Base-by-base conservation (phyloP, 2,113 vertebrate species). In the Coturnix japonica region DNA sequence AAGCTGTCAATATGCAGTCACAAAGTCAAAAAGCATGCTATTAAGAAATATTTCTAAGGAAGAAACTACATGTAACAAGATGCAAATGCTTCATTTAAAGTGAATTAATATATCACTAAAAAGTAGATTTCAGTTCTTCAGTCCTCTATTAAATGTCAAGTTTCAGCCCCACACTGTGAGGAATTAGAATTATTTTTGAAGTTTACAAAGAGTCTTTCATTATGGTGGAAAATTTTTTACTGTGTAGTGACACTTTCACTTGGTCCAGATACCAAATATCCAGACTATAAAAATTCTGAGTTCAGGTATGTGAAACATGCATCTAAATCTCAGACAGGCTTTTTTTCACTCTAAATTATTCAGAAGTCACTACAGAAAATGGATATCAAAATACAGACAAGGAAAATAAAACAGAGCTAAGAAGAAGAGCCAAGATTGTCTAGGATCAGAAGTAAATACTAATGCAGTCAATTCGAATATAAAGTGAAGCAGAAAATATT, bases 1-100 rank as follows among this genome's bases (percentile, higher is more conserved):
- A 56, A 39, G 31, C 5, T 13, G 57, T 63, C 35, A 51, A 51
- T 1, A 5, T 64, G 30, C n/a, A 80, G 76, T 66, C 9, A 9
- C 41, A 89, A 64, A 92, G 28, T 71, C 78, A 78, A 66, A 91
- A 83, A 11, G 8, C 12, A 64, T 12, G 23, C 47, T 74, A 60
- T 71, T 74, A 94, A 81, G 61, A 80, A 91, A 92, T 37, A 26
- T 57, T 70, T 20, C 35, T 75, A 33, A 85, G 57, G 44, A 83
- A 82, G 87, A 89, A 83, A 83, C 69, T 47, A 64, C 81, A 79
- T 3, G 4, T 23, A 87, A 79, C 35, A 84, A 49, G 51, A 91
- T 30, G 69, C 15, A 85, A 95, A 85, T 43, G 18, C 14, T 93
- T 79, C 18, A 82, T 76, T 93, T 94, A 80, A 91, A 96, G 82